These are phyloP conservation scores for Siniperca knerii DNA, from an alignment of 2,113 vertebrate species.

Conservation along the genomic window DNA sequence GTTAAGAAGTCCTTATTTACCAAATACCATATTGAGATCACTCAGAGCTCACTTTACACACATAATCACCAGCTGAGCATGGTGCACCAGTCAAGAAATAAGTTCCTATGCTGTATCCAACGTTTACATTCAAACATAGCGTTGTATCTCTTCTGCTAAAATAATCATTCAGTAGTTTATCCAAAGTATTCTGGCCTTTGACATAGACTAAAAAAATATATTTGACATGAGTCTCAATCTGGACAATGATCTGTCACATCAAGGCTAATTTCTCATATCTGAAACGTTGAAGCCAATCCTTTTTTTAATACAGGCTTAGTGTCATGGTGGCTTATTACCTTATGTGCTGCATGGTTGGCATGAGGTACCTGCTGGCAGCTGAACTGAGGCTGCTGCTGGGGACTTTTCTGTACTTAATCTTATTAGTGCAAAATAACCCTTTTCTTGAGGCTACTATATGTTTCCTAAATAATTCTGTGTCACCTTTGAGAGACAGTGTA, in stretches of 20 bases:
- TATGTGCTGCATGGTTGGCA: slow-evolving; percentile 60
- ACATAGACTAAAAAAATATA: slow-evolving; percentile 39
- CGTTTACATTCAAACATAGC: slow-evolving; percentile 34
- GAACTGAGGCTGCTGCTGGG: slow-evolving; percentile 65
- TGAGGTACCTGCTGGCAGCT: slow-evolving; percentile 72
- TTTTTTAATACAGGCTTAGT: slow-evolving; percentile 60
- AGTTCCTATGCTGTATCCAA: slow-evolving; percentile 11
- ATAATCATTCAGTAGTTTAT: not conserved
- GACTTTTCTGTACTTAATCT: slow-evolving; percentile 67
- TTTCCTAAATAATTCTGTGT: slow-evolving; percentile 67
- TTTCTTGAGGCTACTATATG: slow-evolving; percentile 57
- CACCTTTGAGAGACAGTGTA: slow-evolving; percentile 53
- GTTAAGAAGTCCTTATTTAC: slow-evolving; percentile 51
- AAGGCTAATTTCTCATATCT: slow-evolving; percentile 41
- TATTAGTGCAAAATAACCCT: slow-evolving; percentile 62
- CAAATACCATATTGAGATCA: slow-evolving; percentile 42
- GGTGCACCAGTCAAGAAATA: not conserved
- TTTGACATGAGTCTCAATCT: slow-evolving; percentile 45
- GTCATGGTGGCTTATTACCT: slow-evolving; percentile 65
- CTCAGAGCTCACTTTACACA: slow-evolving; percentile 27
- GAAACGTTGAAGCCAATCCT: slow-evolving; percentile 45
- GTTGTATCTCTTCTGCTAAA: slow-evolving; percentile 19
- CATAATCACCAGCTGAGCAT: slow-evolving; percentile 30
- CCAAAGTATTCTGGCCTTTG: slow-evolving; percentile 43
- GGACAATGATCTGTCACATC: slow-evolving; percentile 58